Percentiles rank a stretch among this genome's conserved stretches.
These are phyloP conservation scores for Trachelus troglodyta DNA, from an alignment of 2,888 invertebrate species.

Conservation along the genomic window DNA sequence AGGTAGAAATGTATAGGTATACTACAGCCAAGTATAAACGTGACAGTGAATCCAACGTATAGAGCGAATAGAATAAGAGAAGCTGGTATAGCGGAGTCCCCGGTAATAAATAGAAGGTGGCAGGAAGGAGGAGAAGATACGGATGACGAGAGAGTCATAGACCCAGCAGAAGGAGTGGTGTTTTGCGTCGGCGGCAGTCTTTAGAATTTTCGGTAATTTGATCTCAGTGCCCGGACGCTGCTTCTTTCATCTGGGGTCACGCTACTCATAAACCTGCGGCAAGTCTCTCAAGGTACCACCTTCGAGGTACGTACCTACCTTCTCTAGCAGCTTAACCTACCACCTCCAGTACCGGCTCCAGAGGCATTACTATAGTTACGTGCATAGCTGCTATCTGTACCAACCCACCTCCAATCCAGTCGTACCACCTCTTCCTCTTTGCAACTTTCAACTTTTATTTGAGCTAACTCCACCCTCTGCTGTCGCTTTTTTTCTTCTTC, in stretches of 20 bases:
- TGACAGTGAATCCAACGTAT: neutral
- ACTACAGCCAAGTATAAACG: neutral
- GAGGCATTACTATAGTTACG: neutral
- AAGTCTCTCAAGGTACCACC: slow-evolving; percentile 13
- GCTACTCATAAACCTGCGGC: slow-evolving; percentile 42
- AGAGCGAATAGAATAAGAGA: neutral
- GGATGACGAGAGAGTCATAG: neutral
- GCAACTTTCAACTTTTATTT: neutral
- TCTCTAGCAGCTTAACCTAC: neutral
- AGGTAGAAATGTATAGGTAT: neutral
- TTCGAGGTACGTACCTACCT: slow-evolving; percentile 2
- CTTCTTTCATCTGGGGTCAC: slow-evolving; percentile 33
- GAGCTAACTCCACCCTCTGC: neutral
- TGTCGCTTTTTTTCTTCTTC: slow-evolving; percentile 10
- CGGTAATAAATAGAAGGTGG: neutral
- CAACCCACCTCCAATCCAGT: neutral
- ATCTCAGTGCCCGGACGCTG: slow-evolving; percentile 30
- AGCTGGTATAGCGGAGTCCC: neutral
- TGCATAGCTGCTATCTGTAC: slow-evolving; percentile 3
- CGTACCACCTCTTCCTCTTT: slow-evolving; percentile 1
- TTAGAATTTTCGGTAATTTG: slow-evolving; percentile 44
- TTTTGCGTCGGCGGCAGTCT: slow-evolving; percentile 35
- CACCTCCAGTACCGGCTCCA: neutral
- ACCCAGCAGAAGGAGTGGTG: neutral
- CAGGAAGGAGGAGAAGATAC: neutral